A percentile compares a stretch with the other conserved stretches of the same genome.
Conservation (phyloP, 2,797 vertebrate genomes). For the Siniperca obscura region DNA sequence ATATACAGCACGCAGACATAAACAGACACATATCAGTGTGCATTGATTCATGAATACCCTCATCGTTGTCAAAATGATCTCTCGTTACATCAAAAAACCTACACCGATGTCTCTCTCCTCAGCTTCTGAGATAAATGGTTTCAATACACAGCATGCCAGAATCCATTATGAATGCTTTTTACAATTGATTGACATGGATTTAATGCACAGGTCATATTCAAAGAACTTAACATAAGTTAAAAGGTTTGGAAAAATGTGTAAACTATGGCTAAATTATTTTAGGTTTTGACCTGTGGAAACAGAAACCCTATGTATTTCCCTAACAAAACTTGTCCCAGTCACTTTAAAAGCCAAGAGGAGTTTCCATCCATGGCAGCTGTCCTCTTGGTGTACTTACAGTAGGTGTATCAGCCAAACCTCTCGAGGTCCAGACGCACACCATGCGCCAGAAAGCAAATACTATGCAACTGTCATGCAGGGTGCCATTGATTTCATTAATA, state of each 20-base stretch:
- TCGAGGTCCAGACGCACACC: constrained; percentile 29
- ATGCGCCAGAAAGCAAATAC: constrained; percentile 31
- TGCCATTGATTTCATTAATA: constrained; percentile 47
- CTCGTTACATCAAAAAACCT: constrained; percentile 56
- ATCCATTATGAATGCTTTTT: constrained; percentile 71
- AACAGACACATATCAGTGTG: constrained; percentile 69
- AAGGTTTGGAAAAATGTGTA: constrained; percentile 70
- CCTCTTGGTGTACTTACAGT: constrained; percentile 46
- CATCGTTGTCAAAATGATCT: constrained; percentile 74
- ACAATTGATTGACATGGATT: constrained; percentile 59
- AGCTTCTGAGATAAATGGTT: constrained; percentile 62
- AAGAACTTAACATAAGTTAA: constrained; percentile 71
- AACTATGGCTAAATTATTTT: constrained; percentile 69
- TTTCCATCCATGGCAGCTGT: constrained; percentile 62
- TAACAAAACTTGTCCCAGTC: constrained; percentile 58
- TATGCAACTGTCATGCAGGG: constrained; percentile 44
- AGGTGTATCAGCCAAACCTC: constrained; percentile 42
- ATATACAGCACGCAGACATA: constrained; percentile 76
- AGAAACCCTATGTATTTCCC: constrained; percentile 57
- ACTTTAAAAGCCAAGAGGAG: constrained; percentile 50
- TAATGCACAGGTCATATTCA: constrained; percentile 65
- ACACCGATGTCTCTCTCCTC: constrained; percentile 45
- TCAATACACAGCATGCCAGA: constrained; percentile 50
- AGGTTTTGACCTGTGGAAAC: constrained; percentile 72
- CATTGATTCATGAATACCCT: constrained; percentile 72